phyloP scores from a whole-genome alignment of 2,797 vertebrate genomes.

The Melanogrammus aeglefinus region DNA sequence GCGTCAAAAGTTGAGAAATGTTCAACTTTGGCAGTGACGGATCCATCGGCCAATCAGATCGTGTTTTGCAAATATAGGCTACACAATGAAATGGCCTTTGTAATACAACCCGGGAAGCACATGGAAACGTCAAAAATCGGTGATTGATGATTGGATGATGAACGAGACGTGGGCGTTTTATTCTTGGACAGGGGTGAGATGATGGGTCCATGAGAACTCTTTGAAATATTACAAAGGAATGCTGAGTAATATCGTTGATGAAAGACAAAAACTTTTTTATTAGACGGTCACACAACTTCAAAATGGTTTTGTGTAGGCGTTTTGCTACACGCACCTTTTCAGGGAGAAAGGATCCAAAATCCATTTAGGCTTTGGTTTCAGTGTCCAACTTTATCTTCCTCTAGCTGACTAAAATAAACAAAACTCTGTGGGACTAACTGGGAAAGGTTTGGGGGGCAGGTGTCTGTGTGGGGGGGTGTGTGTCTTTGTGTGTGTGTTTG shows the following conservation, averaged over 20 bases:
- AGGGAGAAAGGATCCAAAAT: not conserved
- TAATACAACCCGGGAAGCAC: too few species aligned
- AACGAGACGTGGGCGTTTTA: too few species aligned
- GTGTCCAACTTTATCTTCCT: not conserved
- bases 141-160: too few species aligned
- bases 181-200: not conserved
- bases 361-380: not conserved
- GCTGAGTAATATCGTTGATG: not conserved
- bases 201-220: not conserved
- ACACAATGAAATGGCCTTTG: too few species aligned
- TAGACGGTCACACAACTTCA: not conserved
- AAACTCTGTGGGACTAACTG: not conserved
- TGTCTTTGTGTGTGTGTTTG: slow-evolving; percentile 10
- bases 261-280: not conserved
- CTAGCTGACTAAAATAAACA: not conserved
- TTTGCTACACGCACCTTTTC: too few species aligned
- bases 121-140: too few species aligned
- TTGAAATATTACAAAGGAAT: not conserved
- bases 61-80: too few species aligned
- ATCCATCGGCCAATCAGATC: too few species aligned
- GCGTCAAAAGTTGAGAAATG: too few species aligned
- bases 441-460: not conserved
- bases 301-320: too few species aligned
- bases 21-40: too few species aligned
- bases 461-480: slow-evolving; percentile 14